phyloP scores from a whole-genome alignment of 2,113 vertebrate species.

The Phoenicopterus ruber region DNA sequence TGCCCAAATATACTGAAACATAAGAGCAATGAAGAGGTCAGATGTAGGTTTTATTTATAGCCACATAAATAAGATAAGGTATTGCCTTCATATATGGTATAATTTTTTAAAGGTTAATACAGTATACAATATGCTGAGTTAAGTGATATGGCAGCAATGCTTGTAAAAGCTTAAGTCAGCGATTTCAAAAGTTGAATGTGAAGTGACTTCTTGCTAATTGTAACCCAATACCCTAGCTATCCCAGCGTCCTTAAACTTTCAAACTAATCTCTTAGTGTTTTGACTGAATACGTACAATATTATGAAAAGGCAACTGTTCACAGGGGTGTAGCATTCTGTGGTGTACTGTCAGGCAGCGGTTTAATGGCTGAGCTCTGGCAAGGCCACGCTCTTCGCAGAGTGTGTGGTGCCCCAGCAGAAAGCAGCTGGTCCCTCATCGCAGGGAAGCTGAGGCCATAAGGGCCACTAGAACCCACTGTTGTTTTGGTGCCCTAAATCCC shows the following conservation, averaged over 20 bases:
- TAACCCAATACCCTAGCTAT: background rate
- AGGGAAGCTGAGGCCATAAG: background rate
- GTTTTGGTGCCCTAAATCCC: background rate
- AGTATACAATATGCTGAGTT: background rate
- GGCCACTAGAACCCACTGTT: background rate
- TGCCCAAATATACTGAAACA: background rate
- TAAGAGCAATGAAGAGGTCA: background rate
- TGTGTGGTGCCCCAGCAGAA: background rate
- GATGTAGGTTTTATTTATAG: background rate
- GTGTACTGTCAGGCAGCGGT: background rate
- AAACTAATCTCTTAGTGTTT: background rate
- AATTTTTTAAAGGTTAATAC: background rate
- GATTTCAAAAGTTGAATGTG: background rate
- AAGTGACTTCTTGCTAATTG: background rate
- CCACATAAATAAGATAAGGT: background rate
- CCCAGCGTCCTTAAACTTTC: background rate
- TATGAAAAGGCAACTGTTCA: background rate
- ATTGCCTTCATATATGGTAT: background rate
- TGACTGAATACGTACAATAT: background rate
- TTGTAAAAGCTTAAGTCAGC: background rate
- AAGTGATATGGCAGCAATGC: background rate
- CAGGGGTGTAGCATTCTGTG: fast-evolving
- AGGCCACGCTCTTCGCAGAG: background rate
- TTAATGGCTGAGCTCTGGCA: background rate
- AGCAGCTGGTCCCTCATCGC: background rate